Conservation (phyloP, 2,888 invertebrate genomes). For the Lingula anatina region DNA sequence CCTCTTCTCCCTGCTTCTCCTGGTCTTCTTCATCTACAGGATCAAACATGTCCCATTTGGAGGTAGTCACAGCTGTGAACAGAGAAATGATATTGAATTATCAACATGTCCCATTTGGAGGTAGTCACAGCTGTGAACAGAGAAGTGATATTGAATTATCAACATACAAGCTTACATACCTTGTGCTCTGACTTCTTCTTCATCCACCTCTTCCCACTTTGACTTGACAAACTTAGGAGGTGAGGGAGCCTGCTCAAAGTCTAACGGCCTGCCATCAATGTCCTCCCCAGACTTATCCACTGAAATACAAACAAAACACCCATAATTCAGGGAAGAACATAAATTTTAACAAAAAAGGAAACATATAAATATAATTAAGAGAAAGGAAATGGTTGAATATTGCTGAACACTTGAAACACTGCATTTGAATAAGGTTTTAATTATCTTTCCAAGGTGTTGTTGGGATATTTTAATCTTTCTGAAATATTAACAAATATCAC, state of each 20-base stretch:
- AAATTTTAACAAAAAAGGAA: too few species aligned
- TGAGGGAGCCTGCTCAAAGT: constrained; percentile 4
- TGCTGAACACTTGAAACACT: too few species aligned
- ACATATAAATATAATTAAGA: background rate
- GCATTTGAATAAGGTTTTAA: too few species aligned
- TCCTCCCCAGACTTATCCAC: too few species aligned
- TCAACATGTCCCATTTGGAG: constrained; percentile 82
- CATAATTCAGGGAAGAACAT: background rate
- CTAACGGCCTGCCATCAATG: constrained; percentile 68
- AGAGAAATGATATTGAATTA: too few species aligned
- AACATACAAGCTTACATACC: constrained; percentile 30
- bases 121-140: constrained; percentile 77
- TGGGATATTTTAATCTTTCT: too few species aligned
- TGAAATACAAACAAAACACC: background rate
- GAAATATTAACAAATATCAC: too few species aligned
- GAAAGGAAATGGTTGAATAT: too few species aligned
- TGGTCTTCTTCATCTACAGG: constrained; percentile 19
- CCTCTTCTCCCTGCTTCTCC: constrained; percentile 13
- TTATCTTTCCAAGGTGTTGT: too few species aligned
- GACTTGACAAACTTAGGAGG: constrained; percentile 69
- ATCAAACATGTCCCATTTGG: constrained; percentile 80
- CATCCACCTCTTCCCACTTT: constrained; percentile 95
- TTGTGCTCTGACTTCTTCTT: constrained; percentile 68
- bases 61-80: constrained; percentile 76
- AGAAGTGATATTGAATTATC: too few species aligned